Evolutionary conservation across 2,797 vertebrate species (phyloP).

Genomic region (Melanotaenia maccullochi): DNA sequence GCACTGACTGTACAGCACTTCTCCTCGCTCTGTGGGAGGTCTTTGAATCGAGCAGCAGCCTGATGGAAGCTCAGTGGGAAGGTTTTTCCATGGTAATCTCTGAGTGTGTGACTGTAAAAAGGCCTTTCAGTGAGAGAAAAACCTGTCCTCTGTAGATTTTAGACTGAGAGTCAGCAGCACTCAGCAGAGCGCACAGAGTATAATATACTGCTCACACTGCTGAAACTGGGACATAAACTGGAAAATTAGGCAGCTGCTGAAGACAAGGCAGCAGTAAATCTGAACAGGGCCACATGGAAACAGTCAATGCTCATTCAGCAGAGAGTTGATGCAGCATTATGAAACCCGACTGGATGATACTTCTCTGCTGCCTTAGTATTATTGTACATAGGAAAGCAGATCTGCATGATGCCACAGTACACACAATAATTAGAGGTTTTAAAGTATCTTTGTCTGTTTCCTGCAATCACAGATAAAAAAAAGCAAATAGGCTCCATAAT

Average conservation of each 20-base stretch:
- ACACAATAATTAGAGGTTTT: conserved; percentile 40
- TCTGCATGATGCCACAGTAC: neutral
- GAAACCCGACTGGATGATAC: conserved; percentile 15
- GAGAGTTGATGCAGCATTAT: conserved; percentile 12
- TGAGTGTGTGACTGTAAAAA: conserved; percentile 48
- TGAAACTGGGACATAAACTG: conserved; percentile 44
- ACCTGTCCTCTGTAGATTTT: conserved; percentile 34
- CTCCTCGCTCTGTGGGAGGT: conserved; percentile 65
- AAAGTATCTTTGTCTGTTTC: conserved; percentile 1
- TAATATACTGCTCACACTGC: conserved; percentile 39
- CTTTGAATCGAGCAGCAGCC: conserved; percentile 50
- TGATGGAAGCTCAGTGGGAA: conserved; percentile 60
- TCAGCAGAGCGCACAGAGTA: conserved; percentile 36
- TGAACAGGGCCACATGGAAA: conserved; percentile 17
- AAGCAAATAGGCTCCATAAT: conserved; percentile 10
- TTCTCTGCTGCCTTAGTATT: neutral
- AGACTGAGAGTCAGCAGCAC: conserved; percentile 42
- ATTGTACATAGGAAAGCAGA: neutral
- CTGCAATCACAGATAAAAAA: conserved; percentile 41
- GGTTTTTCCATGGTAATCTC: conserved; percentile 38
- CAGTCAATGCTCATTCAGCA: conserved; percentile 38
- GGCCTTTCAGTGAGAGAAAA: conserved; percentile 47
- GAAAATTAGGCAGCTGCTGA: conserved; percentile 41
- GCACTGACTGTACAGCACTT: conserved; percentile 45
- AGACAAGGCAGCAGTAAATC: conserved; percentile 45